phyloP scores from a whole-genome alignment of 1,140 invertebrate genomes.

The Ctenoplectra terminalis region DNA sequence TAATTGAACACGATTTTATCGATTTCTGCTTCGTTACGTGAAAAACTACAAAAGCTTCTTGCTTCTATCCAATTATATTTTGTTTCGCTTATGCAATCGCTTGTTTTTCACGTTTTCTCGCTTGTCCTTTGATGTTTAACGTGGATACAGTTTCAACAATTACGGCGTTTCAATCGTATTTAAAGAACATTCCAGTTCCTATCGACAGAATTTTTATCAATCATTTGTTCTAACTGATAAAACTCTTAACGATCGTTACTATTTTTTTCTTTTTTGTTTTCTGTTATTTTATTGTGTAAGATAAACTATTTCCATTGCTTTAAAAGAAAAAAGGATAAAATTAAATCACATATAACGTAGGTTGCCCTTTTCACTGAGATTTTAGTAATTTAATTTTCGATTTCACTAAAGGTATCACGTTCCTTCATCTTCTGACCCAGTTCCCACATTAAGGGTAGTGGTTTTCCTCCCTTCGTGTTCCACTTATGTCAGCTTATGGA shows the following conservation, averaged over 20 bases:
- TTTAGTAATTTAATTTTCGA: conserved; percentile 1
- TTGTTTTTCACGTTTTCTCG: not conserved
- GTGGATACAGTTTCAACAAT: not conserved
- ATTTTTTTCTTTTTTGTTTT: no score
- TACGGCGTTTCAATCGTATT: not conserved
- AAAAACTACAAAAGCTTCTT: not conserved
- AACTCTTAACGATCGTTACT: no score
- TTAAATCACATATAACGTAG: not conserved
- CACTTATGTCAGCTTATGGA: conserved; percentile 1
- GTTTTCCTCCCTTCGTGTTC: not conserved
- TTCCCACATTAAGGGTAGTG: not conserved
- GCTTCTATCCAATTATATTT: conserved; percentile 3
- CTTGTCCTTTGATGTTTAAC: not conserved
- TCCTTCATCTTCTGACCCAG: conserved; percentile 1
- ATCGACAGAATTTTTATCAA: not conserved
- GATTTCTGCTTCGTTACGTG: not conserved
- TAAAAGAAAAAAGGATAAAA: not conserved
- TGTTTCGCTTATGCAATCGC: not conserved
- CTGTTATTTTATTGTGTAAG: no score
- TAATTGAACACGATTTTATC: not conserved
- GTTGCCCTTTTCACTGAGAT: not conserved
- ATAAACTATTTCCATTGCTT: not conserved
- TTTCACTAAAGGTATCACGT: not conserved
- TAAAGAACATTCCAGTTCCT: not conserved
- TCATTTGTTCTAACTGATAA: no score